Conservation (phyloP, 2,113 vertebrate genomes). For the Piaya cayana region DNA sequence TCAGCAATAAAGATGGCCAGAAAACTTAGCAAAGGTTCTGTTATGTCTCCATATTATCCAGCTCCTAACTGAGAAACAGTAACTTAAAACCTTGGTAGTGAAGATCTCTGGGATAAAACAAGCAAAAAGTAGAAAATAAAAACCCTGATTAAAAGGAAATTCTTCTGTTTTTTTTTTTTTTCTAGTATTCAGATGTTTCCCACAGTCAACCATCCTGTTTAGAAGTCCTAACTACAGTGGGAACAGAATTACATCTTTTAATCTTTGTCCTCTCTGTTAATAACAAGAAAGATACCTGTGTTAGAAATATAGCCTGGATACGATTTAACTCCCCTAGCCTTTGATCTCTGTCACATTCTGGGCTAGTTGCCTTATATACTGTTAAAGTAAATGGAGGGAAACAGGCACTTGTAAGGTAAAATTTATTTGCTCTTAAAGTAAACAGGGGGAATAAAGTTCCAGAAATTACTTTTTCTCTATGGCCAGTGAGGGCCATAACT, state of each 20-base stretch:
- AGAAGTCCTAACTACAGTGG: background rate
- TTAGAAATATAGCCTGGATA: background rate
- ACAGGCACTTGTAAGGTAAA: background rate
- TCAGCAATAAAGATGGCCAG: background rate
- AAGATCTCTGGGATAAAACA: background rate
- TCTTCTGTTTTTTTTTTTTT: background rate
- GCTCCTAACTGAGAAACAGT: background rate
- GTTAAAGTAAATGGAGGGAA: background rate
- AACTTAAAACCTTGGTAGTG: background rate
- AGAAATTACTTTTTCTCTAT: background rate
- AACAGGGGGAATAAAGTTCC: background rate
- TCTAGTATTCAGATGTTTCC: background rate
- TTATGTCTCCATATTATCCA: background rate
- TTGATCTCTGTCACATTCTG: background rate
- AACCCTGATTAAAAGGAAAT: background rate
- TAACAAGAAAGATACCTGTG: background rate
- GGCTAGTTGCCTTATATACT: background rate
- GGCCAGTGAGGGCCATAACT: background rate
- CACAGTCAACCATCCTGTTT: background rate
- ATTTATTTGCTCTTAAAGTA: conserved; percentile 6
- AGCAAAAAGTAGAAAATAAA: background rate
- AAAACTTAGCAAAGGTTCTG: background rate
- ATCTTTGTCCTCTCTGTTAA: background rate
- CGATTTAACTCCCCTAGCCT: background rate
- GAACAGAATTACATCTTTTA: background rate